Evolutionary conservation across 2,797 vertebrate species (phyloP), one percentile per base, ranked within the genome.

Genomic region (Gymnocypris eckloni): DNA sequence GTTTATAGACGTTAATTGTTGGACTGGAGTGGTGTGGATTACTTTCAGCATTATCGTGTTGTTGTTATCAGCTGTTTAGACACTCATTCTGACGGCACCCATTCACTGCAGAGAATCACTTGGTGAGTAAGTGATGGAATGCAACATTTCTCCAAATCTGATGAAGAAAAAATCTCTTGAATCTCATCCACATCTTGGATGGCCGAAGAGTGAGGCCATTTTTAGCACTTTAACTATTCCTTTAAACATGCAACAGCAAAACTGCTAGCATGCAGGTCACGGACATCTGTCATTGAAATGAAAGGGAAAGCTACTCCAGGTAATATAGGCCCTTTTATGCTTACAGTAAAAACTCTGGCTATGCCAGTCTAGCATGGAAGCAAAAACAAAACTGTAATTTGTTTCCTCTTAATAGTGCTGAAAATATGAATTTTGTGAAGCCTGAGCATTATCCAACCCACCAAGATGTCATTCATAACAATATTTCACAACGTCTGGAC

Each of bases 401-500:
- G 54, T 48, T 41, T 43, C 37, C 13, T 41, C 20, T 33, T 83
- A 64, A 83, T 83, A 41, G 33, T 20, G 20, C 9, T 22, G 1
- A 43, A 73, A 73, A 73, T 11, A 16, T 3, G 8, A 39, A 48
- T 16, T 6, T 48, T 37, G 28, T 73, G 41, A 73, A 45, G 54
- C 25, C 18, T 9, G 25, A 28, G 33, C 45, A 54, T 82, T n/a
- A 48, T 56, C 48, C 59, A 72, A 61, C 18, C 59, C 45, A 83
- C 15, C n/a, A 37, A 50, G 16, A 66, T 4, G 10, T 67, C 72
- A 83, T 83, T 77, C 72, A 54, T 83, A 83, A 76, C 59, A 83
- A 77, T 67, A 83, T 66, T 66, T 64, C 15, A 25, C 28, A n/a
- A 39, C 22, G 43, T 73, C 15, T 61, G 78, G 67, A 73, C 77